Evolutionary conservation across 2,888 invertebrate genomes (phyloP), one percentile per base, ranked within the genome.

Genomic region (Hesperia comma): DNA sequence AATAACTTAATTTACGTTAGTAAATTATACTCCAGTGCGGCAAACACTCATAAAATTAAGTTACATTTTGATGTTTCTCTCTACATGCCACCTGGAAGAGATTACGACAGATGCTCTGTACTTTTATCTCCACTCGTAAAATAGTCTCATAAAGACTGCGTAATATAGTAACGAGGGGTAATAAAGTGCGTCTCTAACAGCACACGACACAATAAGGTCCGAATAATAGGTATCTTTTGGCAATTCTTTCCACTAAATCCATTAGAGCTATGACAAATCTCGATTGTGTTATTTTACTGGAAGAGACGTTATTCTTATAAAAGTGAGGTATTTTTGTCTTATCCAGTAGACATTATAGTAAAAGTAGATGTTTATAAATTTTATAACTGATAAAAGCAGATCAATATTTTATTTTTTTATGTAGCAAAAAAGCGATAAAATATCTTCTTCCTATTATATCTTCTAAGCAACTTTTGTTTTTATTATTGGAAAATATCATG

Each of bases 111-210:
- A 60, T 60, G 51, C 53, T 58, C 64, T 19, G 14, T 53, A 64
- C 60, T 66, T 66, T 66, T 66, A 66, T 66, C 21, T 58, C 46
- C 54, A 43, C 66, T 66, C 58, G 54, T 53, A 53, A 53, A 21
- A 21, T 41, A 43, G 66, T 66, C 54, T 54, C 54, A 54, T 54
- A 54, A 64, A 43, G 60, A 53, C 51, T 32, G 19, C 32, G 53
- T 64, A 63, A 66, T 58, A 32, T 54, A 60, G 58, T 60, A 66
- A 66, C 19, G 66, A 46, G 32, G 19, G 33, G 53, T 54, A 60
- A 58, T 66, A 66, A 66, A 66, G 32, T 53, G n/a, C 14, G 41
- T 40, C 41, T 32, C 58, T 41, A 41, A 54, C 19, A 56, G 26
- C 14, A 57, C 51, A 64, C 17, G 19, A 53, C 41, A 53, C 63